Base-by-base conservation (phyloP, 92 coral and sea anemone genomes). In the Bergia puertoricense region DNA sequence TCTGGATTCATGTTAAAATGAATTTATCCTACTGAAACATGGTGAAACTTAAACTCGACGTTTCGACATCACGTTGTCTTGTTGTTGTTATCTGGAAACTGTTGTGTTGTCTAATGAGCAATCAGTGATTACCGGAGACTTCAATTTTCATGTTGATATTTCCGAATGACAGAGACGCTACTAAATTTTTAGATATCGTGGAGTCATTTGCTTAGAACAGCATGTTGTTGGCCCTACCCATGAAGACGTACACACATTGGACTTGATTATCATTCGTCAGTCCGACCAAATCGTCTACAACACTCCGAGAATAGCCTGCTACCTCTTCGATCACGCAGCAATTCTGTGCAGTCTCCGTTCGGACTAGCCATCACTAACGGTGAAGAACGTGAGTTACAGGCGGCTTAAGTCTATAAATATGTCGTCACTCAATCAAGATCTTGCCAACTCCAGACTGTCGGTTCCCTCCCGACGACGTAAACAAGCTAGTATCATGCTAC, bases 261-360 rank as follows among this genome's bases (percentile, higher is more conserved):
- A 84, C 37, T 41, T 84, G 88, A 84, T 69, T 37, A 84, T 84
- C 56, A 84, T 77, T 84, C 88, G 88, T 3, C 88, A 84, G 88
- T 84, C 78, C 8, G 88, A 84, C 37, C 5, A 37, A 20, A 67
- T 84, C 72, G 37, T 84, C 71, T 15, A 23, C 4, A 11, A 23
- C 22, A 81, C 86, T 81, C 86, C 86, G 44, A 81, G 50, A 81
- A 81, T 54, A 6, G 86, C 50, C n/a, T 42, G 74, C 36, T 81
- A 18, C 16, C 86, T 81, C 42, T 51, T 44, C 13, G 74, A 81
- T 81, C 86, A 81, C 57, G 73, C 86, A 46, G 86, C 86, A 46
- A 39, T 81, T 45, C 86, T 36, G 22, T 81, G 86, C 67, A 81
- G 73, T 54, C 86, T 81, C 8, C 23, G 73, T 54, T 54, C 74